These are phyloP conservation scores for Mantis religiosa DNA, from an alignment of 2,888 invertebrate genomes.

Conservation along the genomic window DNA sequence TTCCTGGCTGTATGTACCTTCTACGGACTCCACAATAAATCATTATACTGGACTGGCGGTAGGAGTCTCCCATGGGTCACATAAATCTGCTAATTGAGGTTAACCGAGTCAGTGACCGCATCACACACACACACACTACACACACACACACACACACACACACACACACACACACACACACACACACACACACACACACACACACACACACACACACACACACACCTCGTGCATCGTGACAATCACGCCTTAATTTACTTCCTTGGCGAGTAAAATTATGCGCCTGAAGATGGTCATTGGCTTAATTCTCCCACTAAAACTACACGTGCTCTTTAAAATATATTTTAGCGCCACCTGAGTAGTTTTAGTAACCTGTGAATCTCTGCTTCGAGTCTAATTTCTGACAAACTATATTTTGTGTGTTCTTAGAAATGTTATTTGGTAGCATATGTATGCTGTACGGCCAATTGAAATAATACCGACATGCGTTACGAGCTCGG, in stretches of 20 bases:
- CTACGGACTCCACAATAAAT: neutral
- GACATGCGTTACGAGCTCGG: no score
- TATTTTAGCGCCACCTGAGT: neutral
- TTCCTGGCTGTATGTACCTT: neutral
- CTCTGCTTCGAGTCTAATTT: neutral
- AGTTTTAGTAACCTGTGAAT: neutral
- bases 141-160: no score
- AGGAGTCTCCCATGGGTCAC: slow-evolving; percentile 13
- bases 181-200: neutral
- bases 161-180: neutral
- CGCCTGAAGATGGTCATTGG: neutral
- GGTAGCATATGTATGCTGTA: no score
- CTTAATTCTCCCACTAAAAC: neutral
- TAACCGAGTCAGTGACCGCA: slow-evolving; percentile 14
- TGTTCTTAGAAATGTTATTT: no score
- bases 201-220: no score
- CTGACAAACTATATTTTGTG: neutral
- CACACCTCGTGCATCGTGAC: neutral
- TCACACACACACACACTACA: neutral
- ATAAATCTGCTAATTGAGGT: slow-evolving; percentile 30
- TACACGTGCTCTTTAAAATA: neutral
- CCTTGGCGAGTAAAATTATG: neutral
- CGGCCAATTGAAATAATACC: no score
- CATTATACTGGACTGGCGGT: slow-evolving; percentile 7
- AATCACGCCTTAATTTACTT: neutral